phyloP scores from a whole-genome alignment of 2,797 vertebrate genomes.

The Sebastes cheni region DNA sequence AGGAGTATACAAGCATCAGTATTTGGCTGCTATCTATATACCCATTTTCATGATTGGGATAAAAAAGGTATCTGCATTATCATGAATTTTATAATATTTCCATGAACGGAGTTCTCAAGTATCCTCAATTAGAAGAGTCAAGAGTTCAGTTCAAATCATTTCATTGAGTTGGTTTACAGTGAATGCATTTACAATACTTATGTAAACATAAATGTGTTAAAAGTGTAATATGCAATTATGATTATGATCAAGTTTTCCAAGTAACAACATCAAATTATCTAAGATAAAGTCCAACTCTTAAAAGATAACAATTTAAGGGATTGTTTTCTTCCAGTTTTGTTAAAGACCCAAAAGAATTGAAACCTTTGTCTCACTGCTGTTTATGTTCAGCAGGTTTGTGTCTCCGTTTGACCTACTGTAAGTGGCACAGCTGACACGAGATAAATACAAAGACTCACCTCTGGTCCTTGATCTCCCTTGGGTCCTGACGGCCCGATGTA shows the following conservation, averaged over 20 bases:
- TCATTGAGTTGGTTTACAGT: not conserved
- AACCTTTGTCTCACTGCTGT: not conserved
- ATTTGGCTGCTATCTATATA: not conserved
- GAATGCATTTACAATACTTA: not conserved
- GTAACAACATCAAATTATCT: too few species aligned
- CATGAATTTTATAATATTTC: not conserved
- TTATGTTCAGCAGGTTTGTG: conserved; percentile 1
- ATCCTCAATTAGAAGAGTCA: not conserved
- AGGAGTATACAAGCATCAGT: not conserved
- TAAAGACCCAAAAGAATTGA: not conserved
- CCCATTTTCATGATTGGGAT: not conserved
- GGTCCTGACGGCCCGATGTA: conserved; percentile 85
- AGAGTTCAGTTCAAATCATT: not conserved
- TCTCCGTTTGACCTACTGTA: not conserved
- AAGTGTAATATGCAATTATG: not conserved
- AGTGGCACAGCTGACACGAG: not conserved
- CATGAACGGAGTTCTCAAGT: not conserved
- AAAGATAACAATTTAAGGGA: not conserved
- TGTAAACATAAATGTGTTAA: not conserved
- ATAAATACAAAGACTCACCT: conserved; percentile 76
- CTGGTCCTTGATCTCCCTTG: conserved; percentile 85
- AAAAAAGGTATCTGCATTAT: not conserved
- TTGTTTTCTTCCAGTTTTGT: not conserved
- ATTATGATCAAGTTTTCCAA: too few species aligned
- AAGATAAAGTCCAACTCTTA: not conserved